phyloP scores from a whole-genome alignment of 2,797 vertebrate genomes.

The Acanthopagrus latus region DNA sequence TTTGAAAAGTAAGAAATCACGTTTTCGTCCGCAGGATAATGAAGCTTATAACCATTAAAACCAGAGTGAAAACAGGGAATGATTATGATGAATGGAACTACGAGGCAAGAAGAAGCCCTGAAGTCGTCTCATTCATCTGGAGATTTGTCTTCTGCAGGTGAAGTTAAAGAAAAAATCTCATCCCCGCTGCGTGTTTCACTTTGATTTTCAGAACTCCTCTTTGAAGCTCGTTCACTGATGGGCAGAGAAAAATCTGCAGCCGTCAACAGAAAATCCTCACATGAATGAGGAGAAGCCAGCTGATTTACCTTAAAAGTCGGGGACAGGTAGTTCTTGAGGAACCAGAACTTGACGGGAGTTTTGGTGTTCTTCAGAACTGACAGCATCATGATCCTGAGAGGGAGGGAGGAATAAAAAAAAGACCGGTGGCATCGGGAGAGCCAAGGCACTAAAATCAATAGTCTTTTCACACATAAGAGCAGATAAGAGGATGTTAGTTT shows the following conservation, averaged over 20 bases:
- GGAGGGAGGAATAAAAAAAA: slow-evolving; percentile 6
- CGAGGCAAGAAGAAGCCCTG: background rate
- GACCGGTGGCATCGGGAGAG: background rate
- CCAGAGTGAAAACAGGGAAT: background rate
- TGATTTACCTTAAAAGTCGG: slow-evolving; percentile 94
- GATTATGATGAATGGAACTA: background rate
- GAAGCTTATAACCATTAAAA: background rate
- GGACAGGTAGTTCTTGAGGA: slow-evolving; percentile 99
- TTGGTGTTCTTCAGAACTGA: slow-evolving; percentile 97
- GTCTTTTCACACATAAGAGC: background rate
- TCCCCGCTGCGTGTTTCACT: slow-evolving; percentile 15
- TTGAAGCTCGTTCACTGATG: slow-evolving; percentile 27
- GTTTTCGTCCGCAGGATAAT: slow-evolving; percentile 1
- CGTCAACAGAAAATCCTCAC: slow-evolving; percentile 23
- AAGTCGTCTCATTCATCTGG: background rate
- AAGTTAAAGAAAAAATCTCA: background rate
- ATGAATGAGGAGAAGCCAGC: slow-evolving; percentile 18
- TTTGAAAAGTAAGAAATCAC: background rate
- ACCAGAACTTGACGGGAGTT: slow-evolving; percentile 99
- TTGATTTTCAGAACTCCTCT: slow-evolving; percentile 19
- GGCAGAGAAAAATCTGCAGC: slow-evolving; percentile 25
- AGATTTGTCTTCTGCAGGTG: background rate
- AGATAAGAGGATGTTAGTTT: background rate
- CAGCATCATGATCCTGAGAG: slow-evolving; percentile 97
- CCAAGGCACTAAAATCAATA: slow-evolving; percentile 5